Evolutionary conservation across 2,797 vertebrate genomes (phyloP), one percentile per base, ranked within the genome.

Genomic region (Protonibea diacanthus): DNA sequence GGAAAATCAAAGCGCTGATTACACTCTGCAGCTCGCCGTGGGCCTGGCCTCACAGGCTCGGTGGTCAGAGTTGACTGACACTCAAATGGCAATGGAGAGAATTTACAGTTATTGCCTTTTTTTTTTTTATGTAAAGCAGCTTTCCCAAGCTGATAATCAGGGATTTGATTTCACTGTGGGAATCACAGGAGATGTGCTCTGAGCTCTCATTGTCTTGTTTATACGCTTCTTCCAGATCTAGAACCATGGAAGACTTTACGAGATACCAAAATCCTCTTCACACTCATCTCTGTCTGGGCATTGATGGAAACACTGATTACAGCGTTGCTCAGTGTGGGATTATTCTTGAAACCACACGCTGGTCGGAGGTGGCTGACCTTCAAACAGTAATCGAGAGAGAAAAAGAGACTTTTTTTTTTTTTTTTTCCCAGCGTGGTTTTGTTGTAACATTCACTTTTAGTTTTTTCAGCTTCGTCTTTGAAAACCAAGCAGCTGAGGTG

Each of bases 1-100:
- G 89, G 86, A 88, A 92, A 94, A 91, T 91, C 90, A 93, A 93
- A 89, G 90, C 77, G 1, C 86, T 92, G 91, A 94, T 94, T 93
- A 88, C 80, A 58, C 83, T 89, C 56, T 77, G 76, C 74, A 82
- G 81, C 81, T 87, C 68, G 1, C 79, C 84, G 80, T 73, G 87
- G 83, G 85, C 82, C 78, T 25, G 66, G 80, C 74, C 80, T 83
- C 74, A 57, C 68, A 85, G 78, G 45, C 79, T 60, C 60, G 11
- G 89, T 14, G 86, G 90, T 92, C 87, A 80, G 86, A 83, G 53
- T 25, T 86, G 91, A 91, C 77, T 88, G 91, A 94, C 92, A 87
- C 44, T 86, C 73, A 66, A 70, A 87, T 78, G 71, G 86, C 85
- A 89, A 60, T 1, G 71, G 77, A 86, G 74, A 72, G 77, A 86